Base-by-base conservation (phyloP, 2,797 vertebrate species). In the Corythornis leucogaster region DNA sequence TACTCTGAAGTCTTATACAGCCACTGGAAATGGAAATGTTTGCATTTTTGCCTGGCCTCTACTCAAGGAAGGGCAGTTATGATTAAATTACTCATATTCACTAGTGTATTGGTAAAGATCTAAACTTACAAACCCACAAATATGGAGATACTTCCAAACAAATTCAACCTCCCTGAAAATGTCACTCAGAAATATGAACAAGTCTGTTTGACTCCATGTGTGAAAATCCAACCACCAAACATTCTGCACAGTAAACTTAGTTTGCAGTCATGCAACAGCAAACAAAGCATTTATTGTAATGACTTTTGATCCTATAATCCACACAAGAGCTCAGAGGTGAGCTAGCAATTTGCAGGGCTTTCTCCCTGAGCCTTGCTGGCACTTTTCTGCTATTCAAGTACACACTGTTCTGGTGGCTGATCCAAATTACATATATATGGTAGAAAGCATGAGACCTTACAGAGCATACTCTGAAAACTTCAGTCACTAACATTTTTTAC, bases 291-390 rank as follows among this genome's bases (percentile, higher is more conserved):
- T 83, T 68, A 91, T 95, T 96, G 94, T 96, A 97, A 97, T 96
- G 96, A 91, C 79, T 94, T 97, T 81, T 97, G 94, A 97, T 96
- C 95, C 95, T 68, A 62, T 96, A 96, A 96, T 95, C 94, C 92
- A 89, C 79, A 89, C 64, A 80, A 93, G 80, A 95, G 89, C 93
- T 96, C 75, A 93, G 90, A 96, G 94, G 90, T 96, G 94, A 96
- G 94, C 87, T 93, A 81, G 91, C 91, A 96, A 95, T 96, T 96
- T 97, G 86, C 91, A 94, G 91, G 95, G 94, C 87, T 94, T 96
- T 96, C 50, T 93, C 38, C 40, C 74, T 91, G 88, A 96, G 94
- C 62, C 76, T 86, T 80, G 71, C 84, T 91, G 90, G 74, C 74
- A 69, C 86, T 95, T 85, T 81, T 63, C 64, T 89, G 50, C 62